Conservation (phyloP, 23 tunicate genomes). For the Ciona savignyi region DNA sequence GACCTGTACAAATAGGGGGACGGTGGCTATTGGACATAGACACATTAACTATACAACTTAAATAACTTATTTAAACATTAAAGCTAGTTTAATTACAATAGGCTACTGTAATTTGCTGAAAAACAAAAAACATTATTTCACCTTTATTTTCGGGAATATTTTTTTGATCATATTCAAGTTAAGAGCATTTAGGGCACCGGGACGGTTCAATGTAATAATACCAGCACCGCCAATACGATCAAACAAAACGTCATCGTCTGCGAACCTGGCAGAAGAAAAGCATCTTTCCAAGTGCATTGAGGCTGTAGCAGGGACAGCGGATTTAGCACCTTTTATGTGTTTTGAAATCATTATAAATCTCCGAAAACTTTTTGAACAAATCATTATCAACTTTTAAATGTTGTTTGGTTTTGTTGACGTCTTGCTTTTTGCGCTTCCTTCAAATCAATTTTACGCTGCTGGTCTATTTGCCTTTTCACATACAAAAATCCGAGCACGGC, state of each 20-base stretch:
- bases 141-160: conserved; percentile 78
- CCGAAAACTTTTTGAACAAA: conserved; percentile 17
- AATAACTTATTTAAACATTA: no score
- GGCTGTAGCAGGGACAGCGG: not conserved
- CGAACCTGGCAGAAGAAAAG: not conserved
- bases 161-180: conserved; percentile 81
- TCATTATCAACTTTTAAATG: conserved; percentile 10
- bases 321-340: conserved; percentile 4
- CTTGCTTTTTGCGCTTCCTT: conserved; percentile 35
- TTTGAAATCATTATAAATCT: conserved; percentile 15
- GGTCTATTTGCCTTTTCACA: conserved; percentile 26
- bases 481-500: conserved; percentile 45
- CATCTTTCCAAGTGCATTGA: not conserved
- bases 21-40: no score
- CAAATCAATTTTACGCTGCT: conserved; percentile 38
- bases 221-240: conserved; percentile 59
- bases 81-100: no score
- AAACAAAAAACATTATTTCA: not conserved
- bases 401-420: conserved; percentile 7
- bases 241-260: conserved; percentile 80
- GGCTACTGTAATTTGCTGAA: not conserved
- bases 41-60: no score
- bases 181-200: conserved; percentile 84
- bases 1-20: no score
- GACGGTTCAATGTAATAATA: conserved; percentile 82